phyloP scores from a whole-genome alignment of 2,888 invertebrate species.

The Galerucella calmariensis region DNA sequence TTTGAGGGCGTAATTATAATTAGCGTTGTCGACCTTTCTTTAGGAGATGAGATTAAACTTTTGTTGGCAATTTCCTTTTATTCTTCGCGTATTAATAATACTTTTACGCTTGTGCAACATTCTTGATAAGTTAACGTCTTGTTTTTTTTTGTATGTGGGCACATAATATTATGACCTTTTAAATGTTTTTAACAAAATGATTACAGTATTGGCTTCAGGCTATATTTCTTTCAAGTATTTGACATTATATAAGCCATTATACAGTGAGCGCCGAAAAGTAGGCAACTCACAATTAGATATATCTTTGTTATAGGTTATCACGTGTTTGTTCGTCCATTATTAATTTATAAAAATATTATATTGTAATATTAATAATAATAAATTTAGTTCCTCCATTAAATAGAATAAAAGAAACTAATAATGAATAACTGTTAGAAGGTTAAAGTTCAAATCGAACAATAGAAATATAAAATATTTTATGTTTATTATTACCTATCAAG shows the following conservation, averaged over 20 bases:
- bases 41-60: not conserved
- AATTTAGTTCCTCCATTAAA: not conserved
- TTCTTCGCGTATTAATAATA: not conserved
- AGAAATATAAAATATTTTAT: not conserved
- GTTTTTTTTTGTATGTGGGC: not conserved
- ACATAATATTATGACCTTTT: not conserved
- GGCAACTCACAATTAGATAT: too few relatives aligned
- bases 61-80: conserved; percentile 3
- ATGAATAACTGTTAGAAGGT: not conserved
- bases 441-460: not conserved
- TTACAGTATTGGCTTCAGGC: not conserved
- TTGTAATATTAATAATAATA: not conserved
- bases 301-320: too few relatives aligned
- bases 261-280: too few relatives aligned
- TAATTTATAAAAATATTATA: too few relatives aligned
- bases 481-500: not conserved
- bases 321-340: too few relatives aligned
- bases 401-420: not conserved
- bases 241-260: too few relatives aligned
- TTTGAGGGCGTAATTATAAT: not conserved
- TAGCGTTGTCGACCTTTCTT: not conserved
- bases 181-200: not conserved
- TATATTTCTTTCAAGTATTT: not conserved
- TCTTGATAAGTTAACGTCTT: not conserved
- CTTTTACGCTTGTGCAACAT: not conserved